Conservation (phyloP, 2,888 invertebrate species). For the Drosophila anceps region DNA sequence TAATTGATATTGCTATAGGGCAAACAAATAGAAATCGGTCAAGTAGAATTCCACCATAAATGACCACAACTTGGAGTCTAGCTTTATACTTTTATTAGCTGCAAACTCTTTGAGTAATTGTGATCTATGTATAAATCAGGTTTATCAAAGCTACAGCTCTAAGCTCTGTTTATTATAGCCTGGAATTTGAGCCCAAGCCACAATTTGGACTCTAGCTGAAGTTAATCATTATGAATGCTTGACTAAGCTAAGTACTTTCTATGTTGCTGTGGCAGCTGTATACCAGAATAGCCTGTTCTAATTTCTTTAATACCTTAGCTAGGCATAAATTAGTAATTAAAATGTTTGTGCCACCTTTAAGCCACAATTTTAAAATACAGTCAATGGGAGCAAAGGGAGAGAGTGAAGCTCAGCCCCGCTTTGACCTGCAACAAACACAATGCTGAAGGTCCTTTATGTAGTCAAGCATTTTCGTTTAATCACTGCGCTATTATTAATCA, state of each 20-base stretch:
- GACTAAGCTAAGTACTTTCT: neutral
- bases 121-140: neutral
- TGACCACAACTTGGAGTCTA: neutral
- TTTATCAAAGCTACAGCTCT: no score
- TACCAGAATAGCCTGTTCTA: neutral
- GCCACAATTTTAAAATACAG: neutral
- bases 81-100: neutral
- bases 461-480: constrained; percentile 57
- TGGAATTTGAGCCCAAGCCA: neutral
- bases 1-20: neutral
- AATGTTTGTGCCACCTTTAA: constrained; percentile 2
- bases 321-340: neutral
- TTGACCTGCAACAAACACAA: constrained; percentile 24
- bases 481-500: constrained; percentile 72
- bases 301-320: neutral
- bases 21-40: neutral
- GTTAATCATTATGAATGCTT: neutral
- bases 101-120: neutral
- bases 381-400: neutral
- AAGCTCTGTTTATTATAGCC: neutral
- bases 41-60: neutral
- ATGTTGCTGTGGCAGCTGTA: no score
- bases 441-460: constrained; percentile 53
- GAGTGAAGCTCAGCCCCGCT: no score
- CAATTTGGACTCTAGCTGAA: neutral